Conservation (phyloP, 2,797 vertebrate genomes). For the Microchirus variegatus region DNA sequence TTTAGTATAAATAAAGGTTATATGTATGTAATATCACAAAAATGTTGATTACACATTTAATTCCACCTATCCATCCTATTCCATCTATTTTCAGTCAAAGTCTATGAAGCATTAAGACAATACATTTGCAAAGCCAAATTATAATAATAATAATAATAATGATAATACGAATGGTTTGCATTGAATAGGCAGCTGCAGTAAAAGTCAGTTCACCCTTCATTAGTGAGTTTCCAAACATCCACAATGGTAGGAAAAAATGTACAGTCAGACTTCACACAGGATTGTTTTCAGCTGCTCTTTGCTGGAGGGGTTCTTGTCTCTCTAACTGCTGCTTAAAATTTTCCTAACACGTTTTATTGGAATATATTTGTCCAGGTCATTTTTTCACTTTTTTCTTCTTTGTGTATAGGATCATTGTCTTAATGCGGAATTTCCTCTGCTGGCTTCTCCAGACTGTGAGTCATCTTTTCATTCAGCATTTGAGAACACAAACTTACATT, state of each 20-base stretch:
- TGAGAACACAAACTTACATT: not conserved
- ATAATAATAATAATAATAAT: no score
- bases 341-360: not conserved
- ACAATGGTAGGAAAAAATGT: no score
- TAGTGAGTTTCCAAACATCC: not conserved
- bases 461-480: not conserved
- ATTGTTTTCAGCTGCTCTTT: constrained; percentile 2
- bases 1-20: no score
- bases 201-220: not conserved
- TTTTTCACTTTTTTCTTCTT: not conserved
- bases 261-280: not conserved
- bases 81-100: no score
- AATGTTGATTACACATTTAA: not conserved
- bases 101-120: not conserved
- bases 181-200: not conserved
- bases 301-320: not conserved
- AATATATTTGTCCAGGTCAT: not conserved
- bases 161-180: not conserved
- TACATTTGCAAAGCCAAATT: not conserved
- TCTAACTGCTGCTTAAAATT: not conserved
- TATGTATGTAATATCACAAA: not conserved
- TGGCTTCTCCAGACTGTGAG: not conserved
- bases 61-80: no score
- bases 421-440: not conserved
- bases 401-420: not conserved